Base-by-base conservation (phyloP, 2,113 vertebrate species). In the Rhinolophus sinicus region DNA sequence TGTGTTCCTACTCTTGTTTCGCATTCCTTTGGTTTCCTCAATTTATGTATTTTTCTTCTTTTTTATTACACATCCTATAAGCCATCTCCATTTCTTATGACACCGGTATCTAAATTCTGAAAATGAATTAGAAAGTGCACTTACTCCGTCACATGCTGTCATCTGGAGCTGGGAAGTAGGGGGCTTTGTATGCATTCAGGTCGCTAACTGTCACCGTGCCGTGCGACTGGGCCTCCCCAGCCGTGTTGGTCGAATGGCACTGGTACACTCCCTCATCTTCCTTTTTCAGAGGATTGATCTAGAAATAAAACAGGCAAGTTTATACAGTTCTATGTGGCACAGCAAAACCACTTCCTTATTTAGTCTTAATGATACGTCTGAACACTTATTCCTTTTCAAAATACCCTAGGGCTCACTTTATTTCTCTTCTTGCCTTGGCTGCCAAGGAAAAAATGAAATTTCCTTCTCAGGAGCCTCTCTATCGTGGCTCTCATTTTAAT, bases 211-310 rank as follows among this genome's bases (percentile, higher is more conserved):
- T 98, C 93, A 98, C 98, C 0, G 94, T 96, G 90, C 97, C 95
- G 0, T 97, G 97, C 3, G 98, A 92, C 85, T 96, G 94, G 14
- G 96, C 94, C 85, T 98, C 98, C 92, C 98, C 98, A 3, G 98
- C 88, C 35, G 67, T 73, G 13, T 98, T 98, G 92, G 96, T 83
- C 0, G 98, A 96, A 9, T 98, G 97, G 70, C 98, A 98, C 92
- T 98, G 98, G 95, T 98, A 98, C 73, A 97, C 88, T 0, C 98
- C 98, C 67, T 98, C 98, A 1, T 98, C 98, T 80, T 98, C 98
- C 84, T 98, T 98, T 65, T 75, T 96, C 96, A 98, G 96, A 15
- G 98, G 98, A n/a, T 95, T 97, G 93, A 98, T 98, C 98, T 98
- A 65, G 92, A 78, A 92, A 78, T 22, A 88, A 81, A 76, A 75